Evolutionary conservation across 2,797 vertebrate genomes (phyloP).

Genomic region (Phyllotis vaccarum): DNA sequence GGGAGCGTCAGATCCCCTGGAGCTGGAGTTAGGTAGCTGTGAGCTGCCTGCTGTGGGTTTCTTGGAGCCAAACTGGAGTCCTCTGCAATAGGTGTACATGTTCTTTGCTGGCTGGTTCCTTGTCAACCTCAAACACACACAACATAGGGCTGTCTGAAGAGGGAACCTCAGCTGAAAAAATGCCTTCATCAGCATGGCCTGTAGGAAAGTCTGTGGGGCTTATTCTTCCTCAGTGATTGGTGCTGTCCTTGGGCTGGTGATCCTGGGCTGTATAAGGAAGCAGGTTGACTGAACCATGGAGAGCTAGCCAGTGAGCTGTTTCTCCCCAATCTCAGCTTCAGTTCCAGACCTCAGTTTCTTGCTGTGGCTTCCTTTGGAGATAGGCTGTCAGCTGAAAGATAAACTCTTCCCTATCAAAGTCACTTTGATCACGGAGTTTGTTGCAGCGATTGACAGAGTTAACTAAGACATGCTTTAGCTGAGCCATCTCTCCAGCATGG

Average conservation of each 20-base stretch:
- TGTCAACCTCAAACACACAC: not conserved
- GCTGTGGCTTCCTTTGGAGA: not conserved
- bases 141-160: not conserved
- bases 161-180: not conserved
- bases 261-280: not conserved
- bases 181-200: not conserved
- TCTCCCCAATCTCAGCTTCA: not conserved
- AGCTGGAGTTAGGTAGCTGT: not conserved
- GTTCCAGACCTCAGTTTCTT: not conserved
- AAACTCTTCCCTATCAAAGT: not conserved
- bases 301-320: not conserved
- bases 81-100: not conserved
- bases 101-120: not conserved
- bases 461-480: not conserved
- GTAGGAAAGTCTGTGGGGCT: not conserved
- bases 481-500: not conserved
- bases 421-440: not conserved
- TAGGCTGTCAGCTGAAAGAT: not conserved
- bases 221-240: not conserved
- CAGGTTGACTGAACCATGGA: not conserved
- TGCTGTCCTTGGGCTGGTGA: rapidly evolving
- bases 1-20: not conserved
- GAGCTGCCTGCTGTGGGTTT: not conserved
- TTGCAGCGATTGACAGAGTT: not conserved
- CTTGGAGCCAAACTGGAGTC: not conserved